Base-by-base conservation (phyloP, 2,797 vertebrate genomes). In the Ibycter americanus region DNA sequence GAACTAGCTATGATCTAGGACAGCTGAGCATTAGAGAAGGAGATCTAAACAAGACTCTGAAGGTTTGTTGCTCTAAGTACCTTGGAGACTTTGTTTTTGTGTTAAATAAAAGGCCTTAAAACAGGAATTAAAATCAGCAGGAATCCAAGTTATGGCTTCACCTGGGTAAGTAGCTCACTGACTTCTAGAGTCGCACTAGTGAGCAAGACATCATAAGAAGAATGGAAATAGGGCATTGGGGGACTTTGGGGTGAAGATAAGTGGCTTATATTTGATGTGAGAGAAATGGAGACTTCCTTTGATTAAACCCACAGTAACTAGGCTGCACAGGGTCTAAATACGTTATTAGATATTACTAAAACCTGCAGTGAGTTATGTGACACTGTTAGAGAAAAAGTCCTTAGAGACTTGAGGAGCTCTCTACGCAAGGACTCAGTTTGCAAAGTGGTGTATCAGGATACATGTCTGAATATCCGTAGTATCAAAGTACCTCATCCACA, bases 101-200 rank as follows among this genome's bases (percentile, higher is more conserved):
- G 52, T 89, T 79, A 89, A 90, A 71, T 96, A 92, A 78, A 95
- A 92, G 34, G 12, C 46, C 11, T 94, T 83, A 72, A 90, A 81
- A 14, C n/a, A 82, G 49, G 67, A 93, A 72, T 85, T 85, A 49
- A 94, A 93, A 38, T 82, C 82, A 85, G 46, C 82, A 58, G 70
- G 46, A 90, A 65, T 54, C 58, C 29, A 72, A 84, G n/a, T 25
- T 23, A 54, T 77, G 32, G 25, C 51, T 87, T 89, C 55, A 81
- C 72, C 61, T 46, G 32, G 11, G 11, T 86, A 54, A 76, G 83
- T 54, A 86, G 34, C 47, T 93, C 42, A 18, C 72, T 81, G 65
- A 52, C 61, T 81, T 83, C 27, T 44, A 59, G 47, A 54, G 61
- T 78, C 73, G 61, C 40, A 32, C 58, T 67, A 71, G 61, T 56